Conservation (phyloP, 2,888 invertebrate genomes). For the Hemistola chrysoprasaria region DNA sequence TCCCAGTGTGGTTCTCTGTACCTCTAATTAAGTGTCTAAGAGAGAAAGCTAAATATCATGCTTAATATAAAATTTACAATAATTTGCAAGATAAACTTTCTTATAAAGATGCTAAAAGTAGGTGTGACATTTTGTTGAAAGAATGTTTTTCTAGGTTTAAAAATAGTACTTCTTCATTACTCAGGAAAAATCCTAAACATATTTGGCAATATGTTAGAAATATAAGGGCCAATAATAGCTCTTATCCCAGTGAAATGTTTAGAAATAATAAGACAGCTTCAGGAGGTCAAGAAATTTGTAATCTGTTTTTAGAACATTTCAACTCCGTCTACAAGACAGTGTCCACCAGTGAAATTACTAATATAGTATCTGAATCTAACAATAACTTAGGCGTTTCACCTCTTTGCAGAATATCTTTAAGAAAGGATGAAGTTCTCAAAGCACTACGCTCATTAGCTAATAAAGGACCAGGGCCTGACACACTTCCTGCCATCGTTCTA, state of each 20-base stretch:
- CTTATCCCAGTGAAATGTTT: background rate
- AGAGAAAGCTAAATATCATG: background rate
- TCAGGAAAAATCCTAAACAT: background rate
- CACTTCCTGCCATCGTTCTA: too few relatives aligned
- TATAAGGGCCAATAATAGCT: background rate
- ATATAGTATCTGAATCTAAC: too few relatives aligned
- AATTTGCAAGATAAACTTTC: background rate
- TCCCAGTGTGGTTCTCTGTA: background rate
- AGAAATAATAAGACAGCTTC: background rate
- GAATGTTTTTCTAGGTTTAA: background rate
- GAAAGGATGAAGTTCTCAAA: too few relatives aligned
- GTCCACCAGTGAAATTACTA: too few relatives aligned
- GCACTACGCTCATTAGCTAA: too few relatives aligned
- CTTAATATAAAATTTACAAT: background rate
- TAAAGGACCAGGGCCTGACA: too few relatives aligned
- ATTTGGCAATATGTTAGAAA: background rate
- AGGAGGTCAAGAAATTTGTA: background rate
- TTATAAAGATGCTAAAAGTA: background rate
- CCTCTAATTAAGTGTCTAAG: constrained; percentile 1
- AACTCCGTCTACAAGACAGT: too few relatives aligned
- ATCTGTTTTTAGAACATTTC: background rate
- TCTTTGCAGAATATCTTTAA: too few relatives aligned
- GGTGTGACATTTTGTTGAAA: background rate
- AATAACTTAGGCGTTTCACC: too few relatives aligned
- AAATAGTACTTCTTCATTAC: background rate